phyloP scores from a whole-genome alignment of 2,113 vertebrate genomes.

The Podilymbus podiceps region DNA sequence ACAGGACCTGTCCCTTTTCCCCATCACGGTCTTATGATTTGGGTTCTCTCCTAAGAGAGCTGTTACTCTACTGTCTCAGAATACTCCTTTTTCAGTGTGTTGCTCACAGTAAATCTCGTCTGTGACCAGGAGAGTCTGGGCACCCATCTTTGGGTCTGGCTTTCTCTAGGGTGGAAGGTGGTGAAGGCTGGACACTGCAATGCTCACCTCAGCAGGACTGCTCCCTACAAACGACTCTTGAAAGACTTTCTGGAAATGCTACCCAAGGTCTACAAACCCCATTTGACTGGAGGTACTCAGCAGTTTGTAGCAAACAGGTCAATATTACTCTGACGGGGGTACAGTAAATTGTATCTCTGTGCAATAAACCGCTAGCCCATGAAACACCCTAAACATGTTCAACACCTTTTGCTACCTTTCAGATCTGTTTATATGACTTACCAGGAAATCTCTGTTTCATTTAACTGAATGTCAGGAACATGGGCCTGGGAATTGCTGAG shows the following conservation, averaged over 20 bases:
- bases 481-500: background rate
- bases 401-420: background rate
- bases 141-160: background rate
- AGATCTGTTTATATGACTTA: background rate
- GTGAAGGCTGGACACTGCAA: background rate
- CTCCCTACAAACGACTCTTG: rapidly evolving
- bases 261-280: no score
- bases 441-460: background rate
- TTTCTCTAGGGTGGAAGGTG: background rate
- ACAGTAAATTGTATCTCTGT: background rate
- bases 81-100: background rate
- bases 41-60: background rate
- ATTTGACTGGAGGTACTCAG: background rate
- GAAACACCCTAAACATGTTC: background rate
- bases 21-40: background rate
- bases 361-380: background rate
- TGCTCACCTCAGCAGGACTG: background rate
- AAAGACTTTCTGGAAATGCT: background rate
- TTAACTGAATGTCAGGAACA: background rate
- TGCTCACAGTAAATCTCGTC: background rate
- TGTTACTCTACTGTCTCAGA: background rate
- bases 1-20: background rate
- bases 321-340: no score
- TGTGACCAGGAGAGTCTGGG: background rate
- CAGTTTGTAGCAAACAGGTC: background rate